These are phyloP conservation scores for Erpetoichthys calabaricus DNA, from an alignment of 2,797 vertebrate genomes.

Conservation along the genomic window DNA sequence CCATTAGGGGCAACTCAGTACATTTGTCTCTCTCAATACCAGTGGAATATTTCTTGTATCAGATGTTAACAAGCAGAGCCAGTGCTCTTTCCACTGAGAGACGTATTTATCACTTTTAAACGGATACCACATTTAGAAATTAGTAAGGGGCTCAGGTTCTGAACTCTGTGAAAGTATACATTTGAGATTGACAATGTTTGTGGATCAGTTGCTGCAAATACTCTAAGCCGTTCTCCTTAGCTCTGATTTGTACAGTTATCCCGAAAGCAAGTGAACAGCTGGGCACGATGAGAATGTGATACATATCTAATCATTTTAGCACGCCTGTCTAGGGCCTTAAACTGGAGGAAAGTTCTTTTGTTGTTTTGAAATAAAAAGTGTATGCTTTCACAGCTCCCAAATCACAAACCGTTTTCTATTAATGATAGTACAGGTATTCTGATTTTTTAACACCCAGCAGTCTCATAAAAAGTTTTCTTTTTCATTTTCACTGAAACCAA, in stretches of 20 bases:
- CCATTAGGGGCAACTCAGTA: background rate
- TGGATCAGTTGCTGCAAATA: conserved; percentile 3
- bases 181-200: background rate
- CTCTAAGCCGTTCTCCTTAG: conserved; percentile 7
- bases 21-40: background rate
- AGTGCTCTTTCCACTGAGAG: background rate
- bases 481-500: background rate
- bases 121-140: background rate
- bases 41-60: background rate
- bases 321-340: conserved; percentile 19
- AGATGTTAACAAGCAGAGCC: background rate
- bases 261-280: conserved; percentile 23
- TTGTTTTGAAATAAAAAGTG: too few relatives aligned
- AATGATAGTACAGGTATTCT: background rate
- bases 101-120: background rate
- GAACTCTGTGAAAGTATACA: background rate
- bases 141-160: background rate
- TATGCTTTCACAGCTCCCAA: too few relatives aligned
- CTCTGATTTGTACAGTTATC: conserved; percentile 7
- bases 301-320: conserved; percentile 31
- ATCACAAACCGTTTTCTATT: background rate
- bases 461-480: background rate
- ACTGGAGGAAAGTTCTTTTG: too few relatives aligned
- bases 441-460: background rate
- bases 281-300: conserved; percentile 20